These are phyloP conservation scores for Plagodis pulveraria DNA, from an alignment of 2,888 invertebrate genomes.

Conservation along the genomic window DNA sequence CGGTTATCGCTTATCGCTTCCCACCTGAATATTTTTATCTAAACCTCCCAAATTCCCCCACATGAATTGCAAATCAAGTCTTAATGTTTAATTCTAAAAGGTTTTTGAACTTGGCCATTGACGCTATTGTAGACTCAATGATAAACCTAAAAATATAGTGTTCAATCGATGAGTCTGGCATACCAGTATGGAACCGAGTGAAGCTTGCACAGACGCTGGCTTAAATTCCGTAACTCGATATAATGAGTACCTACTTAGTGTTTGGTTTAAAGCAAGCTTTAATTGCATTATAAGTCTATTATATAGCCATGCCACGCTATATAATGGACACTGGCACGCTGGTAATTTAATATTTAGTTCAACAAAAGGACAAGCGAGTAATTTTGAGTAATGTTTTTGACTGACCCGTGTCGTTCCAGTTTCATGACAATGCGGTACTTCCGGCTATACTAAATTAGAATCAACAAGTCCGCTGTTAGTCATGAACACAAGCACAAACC, in stretches of 20 bases:
- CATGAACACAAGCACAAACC: slow-evolving; percentile 33
- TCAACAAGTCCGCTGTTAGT: slow-evolving; percentile 33
- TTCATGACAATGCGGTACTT: slow-evolving; percentile 50
- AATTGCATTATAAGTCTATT: background rate
- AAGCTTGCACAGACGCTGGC: slow-evolving; percentile 4
- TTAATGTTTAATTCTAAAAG: slow-evolving; percentile 34
- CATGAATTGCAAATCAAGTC: slow-evolving; percentile 27
- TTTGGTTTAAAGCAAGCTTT: background rate
- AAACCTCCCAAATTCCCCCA: background rate
- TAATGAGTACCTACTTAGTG: background rate
- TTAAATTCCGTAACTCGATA: slow-evolving; percentile 11
- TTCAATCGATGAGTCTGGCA: slow-evolving; percentile 10
- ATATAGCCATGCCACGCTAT: background rate
- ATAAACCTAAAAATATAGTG: slow-evolving; percentile 17
- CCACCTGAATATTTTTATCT: too few relatives aligned
- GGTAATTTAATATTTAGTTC: slow-evolving; percentile 22
- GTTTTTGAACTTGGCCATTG: slow-evolving; percentile 42
- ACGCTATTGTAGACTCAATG: slow-evolving; percentile 34
- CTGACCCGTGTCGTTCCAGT: slow-evolving; percentile 42
- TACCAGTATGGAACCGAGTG: slow-evolving; percentile 1
- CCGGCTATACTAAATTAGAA: slow-evolving; percentile 57
- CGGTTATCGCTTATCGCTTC: too few relatives aligned
- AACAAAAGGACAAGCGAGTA: slow-evolving; percentile 17
- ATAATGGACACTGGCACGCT: background rate
- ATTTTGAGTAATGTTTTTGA: slow-evolving; percentile 26